Evolutionary conservation across 2,113 vertebrate genomes (phyloP).

Genomic region (Vulpes vulpes): DNA sequence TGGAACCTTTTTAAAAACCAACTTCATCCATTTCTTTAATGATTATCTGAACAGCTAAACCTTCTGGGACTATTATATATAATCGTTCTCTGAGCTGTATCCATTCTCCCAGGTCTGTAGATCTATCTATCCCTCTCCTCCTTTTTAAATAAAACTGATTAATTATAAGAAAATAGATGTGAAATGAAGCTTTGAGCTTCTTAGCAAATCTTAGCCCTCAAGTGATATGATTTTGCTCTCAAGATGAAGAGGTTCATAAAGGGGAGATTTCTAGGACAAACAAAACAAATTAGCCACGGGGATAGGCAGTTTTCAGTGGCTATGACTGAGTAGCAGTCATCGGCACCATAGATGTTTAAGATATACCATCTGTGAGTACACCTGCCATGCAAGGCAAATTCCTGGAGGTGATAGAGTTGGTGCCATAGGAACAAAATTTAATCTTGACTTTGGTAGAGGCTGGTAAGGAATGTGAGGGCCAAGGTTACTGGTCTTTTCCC

Average conservation of each 20-base stretch:
- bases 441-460: not conserved
- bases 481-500: not conserved
- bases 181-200: conserved; percentile 68
- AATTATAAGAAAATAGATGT: conserved; percentile 79
- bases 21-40: conserved; percentile 74
- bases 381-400: rapidly evolving
- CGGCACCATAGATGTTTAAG: not conserved
- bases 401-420: not conserved
- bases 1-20: not conserved
- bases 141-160: conserved; percentile 67
- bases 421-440: not conserved
- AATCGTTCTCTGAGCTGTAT: conserved; percentile 62
- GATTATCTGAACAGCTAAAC: conserved; percentile 72
- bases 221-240: conserved; percentile 74
- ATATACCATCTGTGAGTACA: not conserved
- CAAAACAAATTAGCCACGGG: not conserved
- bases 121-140: conserved; percentile 59
- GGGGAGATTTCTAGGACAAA: conserved; percentile 58
- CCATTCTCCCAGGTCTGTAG: conserved; percentile 69
- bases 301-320: not conserved
- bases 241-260: conserved; percentile 58
- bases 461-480: not conserved
- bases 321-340: conserved; percentile 47
- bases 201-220: conserved; percentile 57
- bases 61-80: conserved; percentile 69